Evolutionary conservation across 2,797 vertebrate species (phyloP).

Genomic region (Octomys mimax): DNA sequence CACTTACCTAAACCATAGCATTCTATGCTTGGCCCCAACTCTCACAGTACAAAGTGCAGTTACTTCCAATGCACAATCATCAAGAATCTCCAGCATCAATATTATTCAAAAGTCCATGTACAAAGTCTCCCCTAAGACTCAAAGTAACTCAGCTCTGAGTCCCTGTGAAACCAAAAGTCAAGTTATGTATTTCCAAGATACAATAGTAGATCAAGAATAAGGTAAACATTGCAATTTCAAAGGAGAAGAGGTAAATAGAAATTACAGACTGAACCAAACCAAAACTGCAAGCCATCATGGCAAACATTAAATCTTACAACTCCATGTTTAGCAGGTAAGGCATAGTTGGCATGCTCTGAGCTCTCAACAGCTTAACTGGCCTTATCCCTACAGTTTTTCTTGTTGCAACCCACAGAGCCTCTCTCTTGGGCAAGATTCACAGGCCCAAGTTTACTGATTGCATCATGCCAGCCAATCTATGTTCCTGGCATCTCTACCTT

Average conservation of each 20-base stretch:
- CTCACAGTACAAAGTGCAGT: background rate
- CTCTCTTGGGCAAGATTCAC: background rate
- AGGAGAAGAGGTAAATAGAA: background rate
- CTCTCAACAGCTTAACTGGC: background rate
- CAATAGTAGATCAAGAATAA: background rate
- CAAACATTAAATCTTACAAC: background rate
- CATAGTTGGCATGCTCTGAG: background rate
- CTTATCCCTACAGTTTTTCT: background rate
- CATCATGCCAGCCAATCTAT: too few species aligned
- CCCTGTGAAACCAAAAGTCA: background rate
- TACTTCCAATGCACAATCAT: background rate
- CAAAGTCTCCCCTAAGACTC: background rate
- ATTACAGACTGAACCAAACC: background rate
- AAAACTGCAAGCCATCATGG: background rate
- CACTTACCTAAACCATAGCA: background rate
- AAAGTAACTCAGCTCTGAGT: background rate
- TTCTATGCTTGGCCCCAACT: too few species aligned
- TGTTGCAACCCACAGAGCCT: background rate
- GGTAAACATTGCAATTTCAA: background rate
- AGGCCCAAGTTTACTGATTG: too few species aligned
- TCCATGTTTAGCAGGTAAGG: background rate
- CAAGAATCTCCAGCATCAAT: background rate
- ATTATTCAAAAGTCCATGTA: background rate
- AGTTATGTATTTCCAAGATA: background rate
- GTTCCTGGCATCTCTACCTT: background rate